Base-by-base conservation (phyloP, 2,113 vertebrate species). In the Archocentrus centrarchus region DNA sequence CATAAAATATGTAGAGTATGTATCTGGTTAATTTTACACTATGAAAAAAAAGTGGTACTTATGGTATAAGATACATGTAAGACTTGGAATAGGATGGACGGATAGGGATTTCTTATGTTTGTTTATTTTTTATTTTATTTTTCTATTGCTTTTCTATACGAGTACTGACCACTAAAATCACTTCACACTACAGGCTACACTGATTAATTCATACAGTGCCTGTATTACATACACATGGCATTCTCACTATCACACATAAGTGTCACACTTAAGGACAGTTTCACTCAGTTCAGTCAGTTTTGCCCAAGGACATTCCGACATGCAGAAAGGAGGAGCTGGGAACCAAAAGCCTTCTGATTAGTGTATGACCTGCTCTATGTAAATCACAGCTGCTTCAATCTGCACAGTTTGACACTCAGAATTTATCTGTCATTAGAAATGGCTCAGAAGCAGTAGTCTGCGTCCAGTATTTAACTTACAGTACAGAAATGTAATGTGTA, bases 271-370 rank as follows among this genome's bases (percentile, higher is more conserved):
- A 11, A 53, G 47, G 47, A 73, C 66, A 53, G 44, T 73, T 73
- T 73, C 53, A 47, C 32, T 73, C 37, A 39, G 44, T 70, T 70
- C 44, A 32, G 66, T 70, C 44, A 70, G 24, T 73, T 73, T 73
- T 73, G 27, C 17, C 17, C 44, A 53, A 53, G 47, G 24, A 32
- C 47, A 53, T 73, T 3, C 15, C 1, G 6, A 18, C 17, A 73
- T 73, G 47, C 68, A 27, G 27, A 32, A 30, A 17, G 17, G 17
- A 73, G 20, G 47, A 73, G 20, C 66, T 55, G 68, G 47, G 68
- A 73, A 55, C 17, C 30, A 55, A n/a, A 47, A 27, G 22, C 17
- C 66, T 70, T 70, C 17, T 70, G 44, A 32, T 70, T 70, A 53
- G 24, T 70, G 44, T 70, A 20, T 30, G 50, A 70, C 44, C 68